A percentile compares a stretch with the other conserved stretches of the same genome.
Conservation (phyloP, 2,113 vertebrate species). For the Nerophis lumbriciformis region DNA sequence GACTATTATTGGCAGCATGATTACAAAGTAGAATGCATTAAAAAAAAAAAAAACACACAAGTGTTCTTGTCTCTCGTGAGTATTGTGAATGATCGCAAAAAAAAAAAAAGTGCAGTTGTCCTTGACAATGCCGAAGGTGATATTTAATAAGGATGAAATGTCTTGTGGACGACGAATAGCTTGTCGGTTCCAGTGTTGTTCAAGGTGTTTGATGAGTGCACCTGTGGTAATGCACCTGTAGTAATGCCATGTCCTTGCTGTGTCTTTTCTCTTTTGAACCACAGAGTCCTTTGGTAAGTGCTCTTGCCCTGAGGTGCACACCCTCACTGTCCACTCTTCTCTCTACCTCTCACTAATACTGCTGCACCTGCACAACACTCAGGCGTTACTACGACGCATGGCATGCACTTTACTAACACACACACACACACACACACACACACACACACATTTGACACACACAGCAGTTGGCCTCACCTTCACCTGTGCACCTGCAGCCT, state of each 20-base stretch:
- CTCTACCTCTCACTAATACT: slow-evolving; percentile 59
- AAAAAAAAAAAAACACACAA: too few species aligned
- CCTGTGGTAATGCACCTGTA: slow-evolving; percentile 87
- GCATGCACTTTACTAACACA: slow-evolving; percentile 95
- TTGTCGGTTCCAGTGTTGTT: slow-evolving; percentile 29
- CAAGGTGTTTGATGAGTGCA: slow-evolving; percentile 57
- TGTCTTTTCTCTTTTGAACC: slow-evolving; percentile 99
- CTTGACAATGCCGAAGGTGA: too few species aligned
- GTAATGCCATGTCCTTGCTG: slow-evolving; percentile 99
- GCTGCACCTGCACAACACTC: slow-evolving; percentile 56
- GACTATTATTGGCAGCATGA: too few species aligned
- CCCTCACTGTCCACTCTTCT: slow-evolving; percentile 84
- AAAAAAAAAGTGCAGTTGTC: too few species aligned
- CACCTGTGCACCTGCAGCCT: slow-evolving; percentile 71
- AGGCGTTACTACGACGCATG: slow-evolving; percentile 89
- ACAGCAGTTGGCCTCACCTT: slow-evolving; percentile 66
- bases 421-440: slow-evolving; percentile 75
- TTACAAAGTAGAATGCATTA: too few species aligned
- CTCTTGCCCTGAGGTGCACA: slow-evolving; percentile 95
- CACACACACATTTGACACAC: slow-evolving; percentile 62
- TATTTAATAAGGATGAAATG: too few species aligned
- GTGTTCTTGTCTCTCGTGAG: too few species aligned
- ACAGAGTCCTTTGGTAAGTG: slow-evolving; percentile 99
- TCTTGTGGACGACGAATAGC: not conserved
- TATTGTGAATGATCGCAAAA: too few species aligned